A percentile compares a stretch with the other conserved stretches of the same genome.
Evolutionary conservation across 2,113 vertebrate genomes (phyloP).

Genomic region (Oenanthe melanoleuca): DNA sequence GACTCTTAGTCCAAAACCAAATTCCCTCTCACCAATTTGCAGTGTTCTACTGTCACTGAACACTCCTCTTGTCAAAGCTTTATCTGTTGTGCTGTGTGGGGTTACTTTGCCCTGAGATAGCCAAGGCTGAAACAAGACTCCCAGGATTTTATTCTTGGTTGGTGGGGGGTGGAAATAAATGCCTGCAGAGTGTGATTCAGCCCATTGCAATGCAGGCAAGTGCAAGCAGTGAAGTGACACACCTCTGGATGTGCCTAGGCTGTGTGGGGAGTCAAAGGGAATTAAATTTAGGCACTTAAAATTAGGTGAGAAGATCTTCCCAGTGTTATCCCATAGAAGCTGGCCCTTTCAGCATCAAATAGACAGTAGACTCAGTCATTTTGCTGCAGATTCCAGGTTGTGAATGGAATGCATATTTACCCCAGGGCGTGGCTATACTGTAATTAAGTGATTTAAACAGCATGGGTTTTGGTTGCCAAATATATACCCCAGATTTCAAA

Average conservation of each 20-base stretch:
- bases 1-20: neutral
- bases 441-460: neutral
- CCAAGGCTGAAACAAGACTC: neutral
- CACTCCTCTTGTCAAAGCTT: neutral
- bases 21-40: neutral
- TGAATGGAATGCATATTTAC: neutral
- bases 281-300: neutral
- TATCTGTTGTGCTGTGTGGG: neutral
- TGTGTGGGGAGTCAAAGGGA: fast-evolving
- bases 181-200: neutral
- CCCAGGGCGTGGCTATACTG: neutral
- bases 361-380: neutral
- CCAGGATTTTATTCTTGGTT: neutral
- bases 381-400: neutral
- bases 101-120: neutral
- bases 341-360: neutral
- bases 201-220: neutral
- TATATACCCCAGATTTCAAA: neutral
- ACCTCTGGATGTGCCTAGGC: neutral
- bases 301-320: neutral
- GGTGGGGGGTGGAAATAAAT: neutral
- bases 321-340: neutral
- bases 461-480: neutral
- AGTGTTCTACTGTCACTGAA: neutral
- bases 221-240: neutral